A percentile compares a stretch with the other conserved stretches of the same genome.
phyloP scores from a whole-genome alignment of 1,140 invertebrate species.

The Aleiodes sp. region DNA sequence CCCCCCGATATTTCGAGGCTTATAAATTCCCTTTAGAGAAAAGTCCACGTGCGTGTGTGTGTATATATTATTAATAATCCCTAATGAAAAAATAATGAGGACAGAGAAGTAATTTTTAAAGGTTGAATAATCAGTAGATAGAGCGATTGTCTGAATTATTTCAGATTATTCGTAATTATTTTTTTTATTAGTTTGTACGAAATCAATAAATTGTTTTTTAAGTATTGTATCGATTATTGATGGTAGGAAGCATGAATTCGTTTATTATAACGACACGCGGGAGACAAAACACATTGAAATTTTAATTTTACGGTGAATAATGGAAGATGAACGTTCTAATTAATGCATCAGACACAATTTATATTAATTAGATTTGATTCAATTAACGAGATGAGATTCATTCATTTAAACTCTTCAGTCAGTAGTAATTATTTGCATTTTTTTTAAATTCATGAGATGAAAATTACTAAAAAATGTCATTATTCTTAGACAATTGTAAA shows the following conservation, averaged over 20 bases:
- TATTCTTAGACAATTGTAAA: too few species aligned
- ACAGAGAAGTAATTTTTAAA: neutral
- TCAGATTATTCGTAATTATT: neutral
- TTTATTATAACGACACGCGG: constrained; percentile 9
- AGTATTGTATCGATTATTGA: neutral
- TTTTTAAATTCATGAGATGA: too few species aligned
- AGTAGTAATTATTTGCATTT: too few species aligned
- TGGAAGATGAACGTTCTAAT: neutral
- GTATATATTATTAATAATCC: neutral
- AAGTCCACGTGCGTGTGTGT: neutral
- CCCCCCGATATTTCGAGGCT: neutral
- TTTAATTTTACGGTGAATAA: neutral
- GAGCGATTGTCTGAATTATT: neutral
- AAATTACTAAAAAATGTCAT: too few species aligned
- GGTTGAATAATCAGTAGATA: neutral
- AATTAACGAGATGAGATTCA: too few species aligned
- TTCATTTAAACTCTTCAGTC: too few species aligned
- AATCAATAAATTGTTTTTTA: neutral
- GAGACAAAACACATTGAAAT: neutral
- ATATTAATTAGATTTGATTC: too few species aligned
- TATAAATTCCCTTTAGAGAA: neutral
- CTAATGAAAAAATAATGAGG: neutral
- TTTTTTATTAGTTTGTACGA: neutral
- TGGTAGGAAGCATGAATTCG: neutral
- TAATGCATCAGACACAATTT: neutral